Evolutionary conservation across 2,888 invertebrate genomes (phyloP), one percentile per base, ranked within the genome.

Genomic region (Ennomos quercinarius): DNA sequence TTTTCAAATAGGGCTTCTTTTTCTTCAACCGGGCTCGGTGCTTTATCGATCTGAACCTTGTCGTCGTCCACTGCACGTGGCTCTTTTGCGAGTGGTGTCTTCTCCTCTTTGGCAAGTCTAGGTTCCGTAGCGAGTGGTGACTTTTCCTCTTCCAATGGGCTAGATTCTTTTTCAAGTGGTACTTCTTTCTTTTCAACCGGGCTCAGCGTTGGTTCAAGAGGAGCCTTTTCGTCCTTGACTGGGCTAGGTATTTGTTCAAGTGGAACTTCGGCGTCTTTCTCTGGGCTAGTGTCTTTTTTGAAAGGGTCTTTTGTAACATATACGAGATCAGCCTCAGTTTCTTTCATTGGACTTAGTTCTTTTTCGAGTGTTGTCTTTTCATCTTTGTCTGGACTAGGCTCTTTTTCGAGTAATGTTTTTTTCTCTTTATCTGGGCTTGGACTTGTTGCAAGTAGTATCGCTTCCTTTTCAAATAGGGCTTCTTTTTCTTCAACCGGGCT

Each of bases 401-500:
- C 17, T 17, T 17, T 17, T 17, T 1, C 4, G 17, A 17, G 4
- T 17, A 4, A 4, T 17, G 17, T 17, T 4, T 17, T 1, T 1
- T 2, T 17, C 0, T 5, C 13, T 8, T 12, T 8, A 41, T 13
- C 12, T 3, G 13, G 13, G 8, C 8, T 64, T 27, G 0, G 13
- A 2, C 4, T 4, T 17, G 17, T 17, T 17, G 17, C 17, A 4
- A 17, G 17, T 17, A 4, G 17, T 17, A 4, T 2, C 4, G 1
- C 4, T 17, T 17, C 4, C 17, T 17, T 4, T 17, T 4, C 17
- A 1, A 17, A 17, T 17, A 4, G 17, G 17, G 17, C 17, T 17
- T 17, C 17, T 17, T 17, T 17, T 4, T 17, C 4, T 17, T 17
- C 17, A 17, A 4, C 12, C 0, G 55, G 54, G 6, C 63, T 70